Conservation (phyloP, 2,888 invertebrate genomes). For the Polietes domitor region DNA sequence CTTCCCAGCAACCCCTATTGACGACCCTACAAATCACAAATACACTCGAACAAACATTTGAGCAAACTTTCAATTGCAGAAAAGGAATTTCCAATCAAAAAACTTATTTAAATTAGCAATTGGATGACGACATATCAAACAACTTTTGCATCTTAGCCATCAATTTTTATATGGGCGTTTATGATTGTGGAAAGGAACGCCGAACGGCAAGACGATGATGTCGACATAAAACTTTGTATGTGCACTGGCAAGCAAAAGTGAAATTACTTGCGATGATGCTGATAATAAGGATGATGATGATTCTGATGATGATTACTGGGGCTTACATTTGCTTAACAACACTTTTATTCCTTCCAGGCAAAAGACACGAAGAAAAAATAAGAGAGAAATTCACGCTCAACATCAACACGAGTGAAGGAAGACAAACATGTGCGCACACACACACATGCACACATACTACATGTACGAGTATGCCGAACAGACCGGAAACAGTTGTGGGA, state of each 20-base stretch:
- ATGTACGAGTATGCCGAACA: background rate
- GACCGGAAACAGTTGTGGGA: slow-evolving; percentile 37
- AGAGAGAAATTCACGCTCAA: background rate
- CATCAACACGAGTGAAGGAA: background rate
- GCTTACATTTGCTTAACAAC: slow-evolving; percentile 48
- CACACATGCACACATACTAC: background rate
- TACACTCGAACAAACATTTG: background rate
- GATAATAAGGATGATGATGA: slow-evolving; percentile 6
- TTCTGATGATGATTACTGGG: slow-evolving; percentile 36
- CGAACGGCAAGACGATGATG: background rate
- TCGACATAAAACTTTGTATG: background rate
- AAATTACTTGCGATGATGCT: slow-evolving; percentile 15
- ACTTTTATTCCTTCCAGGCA: slow-evolving; percentile 46
- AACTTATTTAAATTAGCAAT: slow-evolving; percentile 33
- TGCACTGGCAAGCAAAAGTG: slow-evolving; percentile 6
- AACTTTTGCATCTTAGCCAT: slow-evolving; percentile 19
- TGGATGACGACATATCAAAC: background rate
- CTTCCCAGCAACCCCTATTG: background rate
- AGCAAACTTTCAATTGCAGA: background rate
- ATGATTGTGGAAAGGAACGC: background rate
- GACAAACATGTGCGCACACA: background rate
- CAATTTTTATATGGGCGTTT: slow-evolving; percentile 3
- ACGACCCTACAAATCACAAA: background rate
- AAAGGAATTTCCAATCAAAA: slow-evolving; percentile 24
- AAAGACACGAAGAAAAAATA: background rate